Conservation (phyloP, 1,140 invertebrate species). For the Drosophila mojavensis region DNA sequence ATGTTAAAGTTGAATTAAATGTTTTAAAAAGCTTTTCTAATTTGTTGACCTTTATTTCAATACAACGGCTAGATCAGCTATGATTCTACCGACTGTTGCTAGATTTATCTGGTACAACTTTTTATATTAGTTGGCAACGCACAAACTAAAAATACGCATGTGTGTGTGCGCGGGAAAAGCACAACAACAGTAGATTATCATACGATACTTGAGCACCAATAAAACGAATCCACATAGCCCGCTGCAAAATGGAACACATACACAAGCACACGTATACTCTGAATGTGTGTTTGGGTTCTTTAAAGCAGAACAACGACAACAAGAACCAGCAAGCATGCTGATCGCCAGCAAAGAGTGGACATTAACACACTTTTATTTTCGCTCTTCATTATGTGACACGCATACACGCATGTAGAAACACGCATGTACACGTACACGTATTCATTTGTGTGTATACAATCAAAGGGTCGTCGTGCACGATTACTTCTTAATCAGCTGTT, state of each 20-base stretch:
- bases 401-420: not conserved
- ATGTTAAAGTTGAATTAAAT: too few relatives aligned
- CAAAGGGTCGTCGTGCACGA: not conserved
- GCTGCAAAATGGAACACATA: constrained; percentile 38
- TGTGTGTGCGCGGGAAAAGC: constrained; percentile 56
- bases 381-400: constrained; percentile 12
- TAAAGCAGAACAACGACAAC: constrained; percentile 11
- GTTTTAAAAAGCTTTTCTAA: too few relatives aligned
- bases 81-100: constrained; percentile 4
- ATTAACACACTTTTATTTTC: constrained; percentile 15
- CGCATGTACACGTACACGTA: constrained; percentile 1
- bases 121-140: constrained; percentile 41
- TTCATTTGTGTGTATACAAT: not conserved
- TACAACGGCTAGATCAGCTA: not conserved
- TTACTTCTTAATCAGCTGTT: constrained; percentile 51
- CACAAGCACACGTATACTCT: constrained; percentile 13
- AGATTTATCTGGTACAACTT: constrained; percentile 24
- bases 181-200: constrained; percentile 73
- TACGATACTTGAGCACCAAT: constrained; percentile 79
- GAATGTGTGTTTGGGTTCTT: constrained; percentile 18
- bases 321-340: constrained; percentile 37
- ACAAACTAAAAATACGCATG: constrained; percentile 40
- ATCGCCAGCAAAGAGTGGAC: constrained; percentile 42
- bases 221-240: constrained; percentile 79
- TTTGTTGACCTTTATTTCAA: constrained; percentile 11